These are phyloP conservation scores for Dasypus novemcinctus DNA, from an alignment of 2,113 vertebrate species.

Conservation along the genomic window DNA sequence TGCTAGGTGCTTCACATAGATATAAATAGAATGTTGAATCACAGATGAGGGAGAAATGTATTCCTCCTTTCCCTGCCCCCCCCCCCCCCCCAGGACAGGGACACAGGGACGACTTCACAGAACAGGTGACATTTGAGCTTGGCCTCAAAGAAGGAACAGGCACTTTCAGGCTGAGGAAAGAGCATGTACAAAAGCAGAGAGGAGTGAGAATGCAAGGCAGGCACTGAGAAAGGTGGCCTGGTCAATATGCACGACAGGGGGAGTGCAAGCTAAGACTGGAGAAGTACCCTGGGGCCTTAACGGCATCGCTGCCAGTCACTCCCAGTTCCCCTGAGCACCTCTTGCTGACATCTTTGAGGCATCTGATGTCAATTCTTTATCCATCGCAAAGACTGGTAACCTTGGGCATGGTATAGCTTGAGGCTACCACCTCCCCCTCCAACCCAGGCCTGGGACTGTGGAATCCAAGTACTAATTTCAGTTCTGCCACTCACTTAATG, in stretches of 20 bases:
- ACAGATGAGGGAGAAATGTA: background rate
- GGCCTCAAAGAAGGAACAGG: background rate
- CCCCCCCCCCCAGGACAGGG: fast-evolving
- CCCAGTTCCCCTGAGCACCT: background rate
- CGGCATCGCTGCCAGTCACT: fast-evolving
- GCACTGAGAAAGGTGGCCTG: background rate
- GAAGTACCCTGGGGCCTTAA: fast-evolving
- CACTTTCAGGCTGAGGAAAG: background rate
- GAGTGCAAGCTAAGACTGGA: background rate
- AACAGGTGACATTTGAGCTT: background rate
- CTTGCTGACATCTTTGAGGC: background rate
- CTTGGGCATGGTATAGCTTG: background rate
- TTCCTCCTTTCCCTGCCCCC: background rate
- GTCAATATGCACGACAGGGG: fast-evolving
- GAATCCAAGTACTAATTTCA: background rate
- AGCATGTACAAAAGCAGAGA: background rate
- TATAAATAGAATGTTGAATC: background rate
- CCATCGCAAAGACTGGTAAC: background rate
- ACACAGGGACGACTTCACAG: background rate
- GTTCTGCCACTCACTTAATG: background rate
- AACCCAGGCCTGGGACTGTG: background rate
- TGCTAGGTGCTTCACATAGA: background rate
- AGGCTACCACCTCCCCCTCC: background rate
- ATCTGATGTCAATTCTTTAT: background rate
- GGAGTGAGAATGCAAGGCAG: background rate